phyloP scores from a whole-genome alignment of 2,888 invertebrate species.

The Drosophila dives region DNA sequence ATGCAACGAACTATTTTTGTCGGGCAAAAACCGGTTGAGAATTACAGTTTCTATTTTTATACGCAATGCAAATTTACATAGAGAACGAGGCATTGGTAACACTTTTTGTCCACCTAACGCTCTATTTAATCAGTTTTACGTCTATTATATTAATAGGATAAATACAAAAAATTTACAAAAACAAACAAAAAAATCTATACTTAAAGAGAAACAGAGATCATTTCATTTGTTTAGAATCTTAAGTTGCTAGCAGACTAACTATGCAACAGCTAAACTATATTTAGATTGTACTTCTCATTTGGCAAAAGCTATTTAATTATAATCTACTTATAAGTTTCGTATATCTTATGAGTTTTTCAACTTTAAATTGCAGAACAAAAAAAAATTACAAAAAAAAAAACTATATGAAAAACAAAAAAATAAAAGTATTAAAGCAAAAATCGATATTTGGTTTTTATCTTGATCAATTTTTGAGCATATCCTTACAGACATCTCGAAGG shows the following conservation, averaged over 20 bases:
- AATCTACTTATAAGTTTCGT: conserved; percentile 60
- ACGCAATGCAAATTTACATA: conserved; percentile 57
- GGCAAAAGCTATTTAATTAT: conserved; percentile 51
- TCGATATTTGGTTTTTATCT: not conserved
- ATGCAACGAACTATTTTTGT: not conserved
- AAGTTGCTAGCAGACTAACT: conserved; percentile 20
- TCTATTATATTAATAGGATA: conserved; percentile 79
- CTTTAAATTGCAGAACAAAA: conserved; percentile 43
- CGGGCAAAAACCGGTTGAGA: conserved; percentile 33
- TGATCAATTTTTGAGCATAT: not conserved
- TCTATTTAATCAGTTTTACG: conserved; percentile 63
- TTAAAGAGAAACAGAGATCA: conserved; percentile 22
- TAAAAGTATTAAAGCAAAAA: conserved; percentile 51
- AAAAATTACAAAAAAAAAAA: conserved; percentile 35
- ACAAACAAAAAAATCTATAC: conserved; percentile 4
- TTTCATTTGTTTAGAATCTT: conserved; percentile 26
- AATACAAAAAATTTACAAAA: conserved; percentile 19
- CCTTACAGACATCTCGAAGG: fast-evolving
- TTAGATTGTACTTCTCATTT: conserved; percentile 45
- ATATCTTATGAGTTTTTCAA: conserved; percentile 61
- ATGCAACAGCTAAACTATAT: conserved; percentile 35
- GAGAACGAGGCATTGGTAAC: conserved; percentile 29
- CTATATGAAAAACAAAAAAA: conserved; percentile 44
- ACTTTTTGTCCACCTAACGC: conserved; percentile 37
- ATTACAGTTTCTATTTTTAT: conserved; percentile 74